These are phyloP conservation scores for Magallana ariakensis DNA, from an alignment of 1,140 invertebrate species.

Conservation along the genomic window DNA sequence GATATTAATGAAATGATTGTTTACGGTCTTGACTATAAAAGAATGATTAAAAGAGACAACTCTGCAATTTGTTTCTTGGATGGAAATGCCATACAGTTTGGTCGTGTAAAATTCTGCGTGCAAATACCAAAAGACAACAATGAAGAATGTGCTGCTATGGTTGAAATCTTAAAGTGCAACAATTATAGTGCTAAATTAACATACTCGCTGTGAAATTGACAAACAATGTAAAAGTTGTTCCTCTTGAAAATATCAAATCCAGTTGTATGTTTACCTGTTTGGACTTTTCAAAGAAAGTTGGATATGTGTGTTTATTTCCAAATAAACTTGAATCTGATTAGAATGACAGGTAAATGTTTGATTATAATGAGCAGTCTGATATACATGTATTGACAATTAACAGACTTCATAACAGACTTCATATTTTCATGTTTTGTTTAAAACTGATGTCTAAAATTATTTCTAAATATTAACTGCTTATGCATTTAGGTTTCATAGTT, in stretches of 20 bases:
- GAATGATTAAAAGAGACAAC: constrained; percentile 49
- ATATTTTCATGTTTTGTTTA: not conserved
- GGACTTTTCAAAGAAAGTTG: not conserved
- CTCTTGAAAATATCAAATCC: not conserved
- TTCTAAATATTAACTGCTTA: not conserved
- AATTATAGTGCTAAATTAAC: not conserved
- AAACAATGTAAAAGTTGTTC: constrained; percentile 3
- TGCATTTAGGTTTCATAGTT: not conserved
- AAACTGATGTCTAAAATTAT: not conserved
- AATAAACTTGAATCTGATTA: constrained; percentile 48
- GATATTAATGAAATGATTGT: constrained; percentile 20
- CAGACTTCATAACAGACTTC: no score
- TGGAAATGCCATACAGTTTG: not conserved
- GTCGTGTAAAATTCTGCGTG: constrained; percentile 3
- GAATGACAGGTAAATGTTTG: not conserved
- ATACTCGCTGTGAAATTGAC: not conserved
- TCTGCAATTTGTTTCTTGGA: not conserved
- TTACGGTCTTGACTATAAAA: constrained; percentile 32
- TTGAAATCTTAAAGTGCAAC: not conserved
- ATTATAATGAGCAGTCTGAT: not conserved
- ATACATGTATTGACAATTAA: not conserved
- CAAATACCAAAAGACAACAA: not conserved
- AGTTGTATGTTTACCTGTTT: constrained; percentile 40
- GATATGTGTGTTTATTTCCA: constrained; percentile 42
- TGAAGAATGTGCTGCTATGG: not conserved